phyloP scores from a whole-genome alignment of 2,113 vertebrate species.

The Cephalopholis sonnerati region DNA sequence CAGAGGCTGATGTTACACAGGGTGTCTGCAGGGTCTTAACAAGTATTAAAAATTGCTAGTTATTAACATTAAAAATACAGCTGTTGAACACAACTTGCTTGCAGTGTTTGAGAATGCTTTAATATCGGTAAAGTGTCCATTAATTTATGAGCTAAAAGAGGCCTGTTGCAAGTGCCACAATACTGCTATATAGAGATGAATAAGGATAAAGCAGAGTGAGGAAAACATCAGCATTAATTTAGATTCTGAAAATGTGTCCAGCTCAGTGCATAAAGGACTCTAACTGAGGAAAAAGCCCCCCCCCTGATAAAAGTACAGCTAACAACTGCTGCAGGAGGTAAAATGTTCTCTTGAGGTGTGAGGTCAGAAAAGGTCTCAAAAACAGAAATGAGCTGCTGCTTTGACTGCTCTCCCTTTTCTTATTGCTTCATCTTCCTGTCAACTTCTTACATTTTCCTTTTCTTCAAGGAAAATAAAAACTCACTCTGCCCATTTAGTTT shows the following conservation, averaged over 20 bases:
- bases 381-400: conserved; percentile 13
- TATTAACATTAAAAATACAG: no score
- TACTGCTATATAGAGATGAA: not conserved
- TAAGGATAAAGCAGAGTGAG: not conserved
- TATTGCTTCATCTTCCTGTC: conserved; percentile 10
- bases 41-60: no score
- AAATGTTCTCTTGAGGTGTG: not conserved
- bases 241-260: conserved; percentile 5
- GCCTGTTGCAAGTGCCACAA: no score
- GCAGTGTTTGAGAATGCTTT: no score
- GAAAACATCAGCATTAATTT: conserved; percentile 8
- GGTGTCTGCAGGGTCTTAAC: no score
- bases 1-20: no score
- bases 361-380: conserved; percentile 23
- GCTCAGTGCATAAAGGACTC: conserved; percentile 1
- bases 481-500: not conserved
- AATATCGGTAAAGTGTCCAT: no score
- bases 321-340: conserved; percentile 14
- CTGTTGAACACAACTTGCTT: no score
- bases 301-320: not conserved
- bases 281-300: not conserved
- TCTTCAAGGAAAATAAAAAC: conserved; percentile 16
- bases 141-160: no score
- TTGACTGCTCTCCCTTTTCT: not conserved
- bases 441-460: not conserved